Percentiles rank a stretch among this genome's conserved stretches.
These are phyloP conservation scores for Ephestia elutella DNA, from an alignment of 1,140 invertebrate species.

Conservation along the genomic window DNA sequence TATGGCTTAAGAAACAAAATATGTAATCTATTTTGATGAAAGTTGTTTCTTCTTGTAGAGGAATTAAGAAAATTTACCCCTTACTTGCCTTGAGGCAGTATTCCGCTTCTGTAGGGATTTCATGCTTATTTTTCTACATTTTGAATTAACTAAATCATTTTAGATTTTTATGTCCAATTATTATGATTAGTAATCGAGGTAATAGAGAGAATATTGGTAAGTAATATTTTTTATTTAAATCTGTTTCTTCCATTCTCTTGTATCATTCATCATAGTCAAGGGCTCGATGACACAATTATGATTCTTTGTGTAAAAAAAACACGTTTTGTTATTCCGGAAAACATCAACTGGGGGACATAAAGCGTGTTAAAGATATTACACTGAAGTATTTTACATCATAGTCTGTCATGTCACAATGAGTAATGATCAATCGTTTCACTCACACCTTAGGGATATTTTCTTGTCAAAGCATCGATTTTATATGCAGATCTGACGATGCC, in stretches of 20 bases:
- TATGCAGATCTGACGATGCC: constrained; percentile 9
- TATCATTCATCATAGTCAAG: constrained; percentile 14
- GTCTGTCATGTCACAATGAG: constrained; percentile 58
- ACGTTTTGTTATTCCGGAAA: constrained; percentile 39
- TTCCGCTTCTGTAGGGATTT: too few species aligned
- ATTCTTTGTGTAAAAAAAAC: constrained; percentile 23
- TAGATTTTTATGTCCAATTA: too few species aligned
- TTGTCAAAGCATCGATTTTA: constrained; percentile 35
- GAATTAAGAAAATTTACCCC: too few species aligned
- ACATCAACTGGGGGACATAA: constrained; percentile 35
- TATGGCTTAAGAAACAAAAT: too few species aligned
- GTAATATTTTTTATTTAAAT: background rate
- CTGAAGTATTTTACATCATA: constrained; percentile 57
- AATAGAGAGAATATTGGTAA: too few species aligned
- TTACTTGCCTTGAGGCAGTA: too few species aligned
- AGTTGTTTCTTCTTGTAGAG: too few species aligned
- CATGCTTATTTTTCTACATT: too few species aligned
- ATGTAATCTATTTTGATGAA: too few species aligned
- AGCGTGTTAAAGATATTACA: constrained; percentile 53
- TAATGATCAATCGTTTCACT: constrained; percentile 58
- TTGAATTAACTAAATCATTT: too few species aligned
- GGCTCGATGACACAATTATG: constrained; percentile 27
- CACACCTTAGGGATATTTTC: constrained; percentile 36
- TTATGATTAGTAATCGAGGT: too few species aligned
- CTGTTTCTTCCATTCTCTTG: background rate